These are phyloP conservation scores for Lepidocolaptes lacrymiger DNA, from an alignment of 2,797 vertebrate genomes.

Conservation along the genomic window DNA sequence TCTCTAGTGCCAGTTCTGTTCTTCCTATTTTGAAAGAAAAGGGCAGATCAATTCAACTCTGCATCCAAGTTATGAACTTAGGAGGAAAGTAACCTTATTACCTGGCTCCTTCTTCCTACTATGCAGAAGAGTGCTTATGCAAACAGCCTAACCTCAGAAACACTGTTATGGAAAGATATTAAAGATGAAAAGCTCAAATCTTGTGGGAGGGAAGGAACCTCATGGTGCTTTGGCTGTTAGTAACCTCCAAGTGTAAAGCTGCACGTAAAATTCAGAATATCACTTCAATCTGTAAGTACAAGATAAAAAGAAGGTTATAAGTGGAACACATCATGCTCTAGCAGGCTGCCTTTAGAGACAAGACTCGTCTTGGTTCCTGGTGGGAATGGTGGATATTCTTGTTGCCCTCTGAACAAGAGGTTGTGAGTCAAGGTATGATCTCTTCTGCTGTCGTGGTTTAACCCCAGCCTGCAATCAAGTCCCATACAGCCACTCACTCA, in stretches of 20 bases:
- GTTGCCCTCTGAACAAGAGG: background rate
- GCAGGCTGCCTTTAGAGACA: background rate
- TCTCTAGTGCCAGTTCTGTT: background rate
- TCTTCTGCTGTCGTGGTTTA: background rate
- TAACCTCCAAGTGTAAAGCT: background rate
- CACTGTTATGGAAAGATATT: background rate
- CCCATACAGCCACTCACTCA: rapidly evolving
- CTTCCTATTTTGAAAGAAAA: background rate
- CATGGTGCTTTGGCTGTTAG: background rate
- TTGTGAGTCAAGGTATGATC: background rate
- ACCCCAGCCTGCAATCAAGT: rapidly evolving
- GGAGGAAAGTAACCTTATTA: background rate
- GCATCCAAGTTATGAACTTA: background rate
- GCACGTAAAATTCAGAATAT: background rate
- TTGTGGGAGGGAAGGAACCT: background rate
- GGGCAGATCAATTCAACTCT: background rate
- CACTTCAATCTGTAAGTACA: background rate
- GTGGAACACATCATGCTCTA: background rate
- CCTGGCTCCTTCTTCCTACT: background rate
- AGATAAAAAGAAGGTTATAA: background rate
- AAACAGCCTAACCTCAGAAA: background rate
- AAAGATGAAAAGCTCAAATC: background rate
- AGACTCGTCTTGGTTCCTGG: background rate
- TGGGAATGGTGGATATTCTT: background rate
- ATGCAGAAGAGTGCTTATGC: background rate